These are phyloP conservation scores for Macropus fuliginosus DNA, from an alignment of 2,797 vertebrate species.

Conservation along the genomic window DNA sequence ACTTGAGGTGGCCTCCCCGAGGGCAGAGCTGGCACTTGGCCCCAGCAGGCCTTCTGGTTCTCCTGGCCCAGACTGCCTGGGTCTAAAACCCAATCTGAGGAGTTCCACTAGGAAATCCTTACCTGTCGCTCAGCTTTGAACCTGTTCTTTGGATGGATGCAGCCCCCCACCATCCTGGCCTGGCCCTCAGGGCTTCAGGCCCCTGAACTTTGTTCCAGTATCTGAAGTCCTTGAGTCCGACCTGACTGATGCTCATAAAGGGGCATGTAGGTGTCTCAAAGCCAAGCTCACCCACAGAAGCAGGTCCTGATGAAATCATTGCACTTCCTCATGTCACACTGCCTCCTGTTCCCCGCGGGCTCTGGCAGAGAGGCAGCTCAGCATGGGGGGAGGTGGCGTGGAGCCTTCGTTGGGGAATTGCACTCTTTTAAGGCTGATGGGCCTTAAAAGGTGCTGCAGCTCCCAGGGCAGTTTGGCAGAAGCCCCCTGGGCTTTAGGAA, in stretches of 20 bases:
- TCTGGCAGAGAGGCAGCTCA: slow-evolving; percentile 73
- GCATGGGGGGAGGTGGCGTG: slow-evolving; percentile 56
- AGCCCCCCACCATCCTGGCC: not conserved
- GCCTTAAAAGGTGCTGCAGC: not conserved
- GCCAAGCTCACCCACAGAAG: not conserved
- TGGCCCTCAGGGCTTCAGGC: not conserved
- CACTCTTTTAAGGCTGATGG: slow-evolving; percentile 65
- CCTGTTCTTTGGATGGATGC: not conserved
- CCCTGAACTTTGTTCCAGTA: too few species aligned
- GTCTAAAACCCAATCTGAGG: not conserved
- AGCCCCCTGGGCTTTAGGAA: not conserved
- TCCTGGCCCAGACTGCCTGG: not conserved
- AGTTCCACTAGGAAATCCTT: not conserved
- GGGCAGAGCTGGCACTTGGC: not conserved
- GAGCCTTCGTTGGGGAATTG: slow-evolving; percentile 54
- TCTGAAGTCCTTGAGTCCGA: not conserved
- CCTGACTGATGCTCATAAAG: not conserved
- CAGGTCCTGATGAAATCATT: slow-evolving; percentile 84
- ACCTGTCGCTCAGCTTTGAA: accelerated
- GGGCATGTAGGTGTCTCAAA: not conserved
- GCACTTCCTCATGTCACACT: slow-evolving; percentile 72
- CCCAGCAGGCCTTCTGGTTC: not conserved
- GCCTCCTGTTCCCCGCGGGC: slow-evolving; percentile 52
- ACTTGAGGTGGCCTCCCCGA: accelerated
- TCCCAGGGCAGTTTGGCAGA: slow-evolving; percentile 29